Percentiles rank a stretch among this genome's conserved stretches.
phyloP scores from a whole-genome alignment of 2,888 invertebrate genomes.

The Acrobeloides nanus region DNA sequence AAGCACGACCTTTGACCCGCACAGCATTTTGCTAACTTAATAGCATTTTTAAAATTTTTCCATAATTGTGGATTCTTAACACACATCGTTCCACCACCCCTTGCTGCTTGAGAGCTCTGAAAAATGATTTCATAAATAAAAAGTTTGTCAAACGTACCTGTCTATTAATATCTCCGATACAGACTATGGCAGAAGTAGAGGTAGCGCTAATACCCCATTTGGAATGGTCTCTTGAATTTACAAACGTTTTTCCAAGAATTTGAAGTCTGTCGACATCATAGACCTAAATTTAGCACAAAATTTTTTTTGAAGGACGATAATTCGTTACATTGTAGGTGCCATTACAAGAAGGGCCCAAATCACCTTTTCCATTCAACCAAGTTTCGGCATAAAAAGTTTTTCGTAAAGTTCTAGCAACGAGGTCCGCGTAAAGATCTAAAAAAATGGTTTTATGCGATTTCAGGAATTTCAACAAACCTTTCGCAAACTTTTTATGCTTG shows the following conservation, averaged over 20 bases:
- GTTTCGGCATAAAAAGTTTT: constrained; percentile 73
- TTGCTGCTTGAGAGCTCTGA: constrained; percentile 67
- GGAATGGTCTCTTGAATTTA: constrained; percentile 67
- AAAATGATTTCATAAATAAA: constrained; percentile 40
- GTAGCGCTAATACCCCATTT: constrained; percentile 69
- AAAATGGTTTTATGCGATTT: constrained; percentile 1
- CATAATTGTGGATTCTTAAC: constrained; percentile 65
- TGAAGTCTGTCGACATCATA: constrained; percentile 30
- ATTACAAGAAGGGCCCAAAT: constrained; percentile 6
- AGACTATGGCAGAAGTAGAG: constrained; percentile 64
- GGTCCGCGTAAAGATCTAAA: constrained; percentile 70
- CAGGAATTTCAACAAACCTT: constrained; percentile 57
- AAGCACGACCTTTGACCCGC: too few relatives aligned
- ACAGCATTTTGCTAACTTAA: constrained; percentile 29
- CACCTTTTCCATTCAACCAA: constrained; percentile 67
- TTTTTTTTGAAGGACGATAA: background rate
- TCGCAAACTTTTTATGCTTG: constrained; percentile 70
- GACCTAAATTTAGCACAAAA: constrained; percentile 21
- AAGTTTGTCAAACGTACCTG: too few relatives aligned
- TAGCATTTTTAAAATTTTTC: constrained; percentile 61
- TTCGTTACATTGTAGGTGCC: background rate
- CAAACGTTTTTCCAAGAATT: constrained; percentile 13
- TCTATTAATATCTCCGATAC: constrained; percentile 87
- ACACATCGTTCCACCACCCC: constrained; percentile 82
- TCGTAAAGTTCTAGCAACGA: constrained; percentile 69